These are phyloP conservation scores for Pogona vitticeps DNA, from an alignment of 2,113 vertebrate species.

Conservation along the genomic window DNA sequence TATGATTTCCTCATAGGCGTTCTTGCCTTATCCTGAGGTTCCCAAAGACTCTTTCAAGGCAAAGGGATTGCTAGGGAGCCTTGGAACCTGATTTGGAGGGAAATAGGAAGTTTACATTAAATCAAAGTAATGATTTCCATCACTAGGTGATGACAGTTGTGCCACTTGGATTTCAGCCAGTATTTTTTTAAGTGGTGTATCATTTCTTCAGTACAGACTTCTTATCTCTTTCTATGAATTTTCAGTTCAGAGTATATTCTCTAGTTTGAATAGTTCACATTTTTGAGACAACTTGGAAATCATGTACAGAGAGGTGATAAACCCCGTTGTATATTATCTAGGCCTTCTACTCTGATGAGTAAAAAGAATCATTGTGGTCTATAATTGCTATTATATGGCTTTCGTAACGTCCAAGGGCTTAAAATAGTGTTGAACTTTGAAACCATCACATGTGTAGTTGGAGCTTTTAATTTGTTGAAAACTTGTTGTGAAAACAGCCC, in stretches of 20 bases:
- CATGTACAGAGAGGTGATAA: too few species aligned
- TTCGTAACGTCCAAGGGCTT: conserved; percentile 72
- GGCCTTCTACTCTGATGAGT: neutral
- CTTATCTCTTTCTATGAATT: neutral
- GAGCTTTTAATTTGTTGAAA: conserved; percentile 79
- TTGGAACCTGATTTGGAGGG: too few species aligned
- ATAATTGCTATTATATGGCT: conserved; percentile 46
- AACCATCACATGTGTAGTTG: conserved; percentile 72
- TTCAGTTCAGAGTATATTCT: neutral
- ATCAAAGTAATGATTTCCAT: too few species aligned
- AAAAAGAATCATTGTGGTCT: neutral
- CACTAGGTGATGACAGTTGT: too few species aligned
- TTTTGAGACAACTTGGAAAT: neutral
- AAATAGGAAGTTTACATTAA: too few species aligned
- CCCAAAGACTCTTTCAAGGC: too few species aligned
- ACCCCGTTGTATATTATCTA: neutral
- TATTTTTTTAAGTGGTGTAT: neutral
- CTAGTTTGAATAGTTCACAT: neutral
- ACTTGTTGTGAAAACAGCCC: conserved; percentile 71
- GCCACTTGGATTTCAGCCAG: too few species aligned
- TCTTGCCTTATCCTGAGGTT: too few species aligned
- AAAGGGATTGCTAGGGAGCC: too few species aligned
- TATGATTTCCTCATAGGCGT: too few species aligned
- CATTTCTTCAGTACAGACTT: neutral
- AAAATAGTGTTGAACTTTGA: conserved; percentile 72